A percentile compares a stretch with the other conserved stretches of the same genome.
Conservation (phyloP, 30 jellyfish, hydroid and myxozoan species). For the Pseudorhiza aurosa region DNA sequence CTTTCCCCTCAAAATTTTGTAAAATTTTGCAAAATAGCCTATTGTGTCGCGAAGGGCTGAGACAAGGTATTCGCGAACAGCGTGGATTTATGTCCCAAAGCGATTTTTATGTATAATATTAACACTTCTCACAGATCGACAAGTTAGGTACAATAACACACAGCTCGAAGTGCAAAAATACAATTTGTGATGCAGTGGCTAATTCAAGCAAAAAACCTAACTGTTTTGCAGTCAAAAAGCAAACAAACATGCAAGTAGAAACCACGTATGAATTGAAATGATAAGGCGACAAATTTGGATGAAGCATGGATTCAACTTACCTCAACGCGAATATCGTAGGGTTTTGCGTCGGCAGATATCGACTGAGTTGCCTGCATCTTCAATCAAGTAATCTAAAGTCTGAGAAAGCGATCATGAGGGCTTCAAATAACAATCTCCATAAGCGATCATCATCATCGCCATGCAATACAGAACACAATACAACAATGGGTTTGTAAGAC, state of each 20-base stretch:
- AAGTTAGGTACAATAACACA: neutral
- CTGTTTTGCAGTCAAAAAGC: constrained; percentile 3
- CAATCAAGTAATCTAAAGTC: constrained; percentile 8
- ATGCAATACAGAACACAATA: constrained; percentile 39
- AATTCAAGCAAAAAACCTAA: neutral
- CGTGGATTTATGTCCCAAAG: constrained; percentile 6
- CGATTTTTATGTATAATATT: neutral
- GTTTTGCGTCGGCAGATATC: constrained; percentile 34
- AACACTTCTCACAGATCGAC: neutral
- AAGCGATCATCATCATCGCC: constrained; percentile 28
- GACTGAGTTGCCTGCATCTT: constrained; percentile 67
- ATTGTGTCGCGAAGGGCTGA: too few species aligned
- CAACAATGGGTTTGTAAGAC: constrained; percentile 33
- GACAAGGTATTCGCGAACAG: neutral
- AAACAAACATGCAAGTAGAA: neutral
- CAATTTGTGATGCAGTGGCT: neutral
- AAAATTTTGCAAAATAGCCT: too few species aligned
- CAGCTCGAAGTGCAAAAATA: neutral
- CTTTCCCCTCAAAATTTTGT: too few species aligned
- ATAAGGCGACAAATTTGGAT: too few species aligned
- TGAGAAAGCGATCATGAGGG: constrained; percentile 10
- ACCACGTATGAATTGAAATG: too few species aligned
- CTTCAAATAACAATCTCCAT: neutral
- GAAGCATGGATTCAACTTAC: constrained; percentile 5
- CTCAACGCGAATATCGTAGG: constrained; percentile 64